Percentiles rank a stretch among this genome's conserved stretches.
phyloP scores from a whole-genome alignment of 1,140 invertebrate genomes.

The Heliothis subflexa region DNA sequence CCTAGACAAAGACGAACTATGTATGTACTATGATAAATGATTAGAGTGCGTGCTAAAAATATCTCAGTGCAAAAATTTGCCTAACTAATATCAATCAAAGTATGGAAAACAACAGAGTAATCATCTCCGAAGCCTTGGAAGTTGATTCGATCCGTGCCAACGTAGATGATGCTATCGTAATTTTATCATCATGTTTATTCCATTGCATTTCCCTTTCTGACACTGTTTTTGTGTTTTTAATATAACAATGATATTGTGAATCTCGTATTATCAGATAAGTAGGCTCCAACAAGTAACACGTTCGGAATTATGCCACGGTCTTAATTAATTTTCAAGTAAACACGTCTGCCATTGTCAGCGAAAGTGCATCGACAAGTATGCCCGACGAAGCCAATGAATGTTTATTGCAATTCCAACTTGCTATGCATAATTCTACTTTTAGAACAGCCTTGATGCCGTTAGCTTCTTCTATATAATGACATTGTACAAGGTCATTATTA shows the following conservation, averaged over 20 bases:
- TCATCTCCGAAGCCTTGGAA: slow-evolving; percentile 37
- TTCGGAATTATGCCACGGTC: neutral
- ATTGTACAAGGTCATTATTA: slow-evolving; percentile 62
- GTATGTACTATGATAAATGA: slow-evolving; percentile 14
- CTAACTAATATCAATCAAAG: slow-evolving; percentile 33
- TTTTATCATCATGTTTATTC: neutral
- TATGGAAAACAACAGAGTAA: slow-evolving; percentile 40
- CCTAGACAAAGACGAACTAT: slow-evolving; percentile 3
- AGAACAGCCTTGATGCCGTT: slow-evolving; percentile 64
- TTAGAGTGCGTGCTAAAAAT: slow-evolving; percentile 23
- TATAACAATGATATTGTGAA: neutral
- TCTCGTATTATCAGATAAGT: slow-evolving; percentile 6
- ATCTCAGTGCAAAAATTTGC: slow-evolving; percentile 1
- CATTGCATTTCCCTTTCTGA: neutral
- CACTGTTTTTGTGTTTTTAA: neutral
- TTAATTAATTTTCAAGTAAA: neutral
- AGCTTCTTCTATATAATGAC: slow-evolving; percentile 59
- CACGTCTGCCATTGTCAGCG: slow-evolving; percentile 8
- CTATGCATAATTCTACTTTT: slow-evolving; percentile 56
- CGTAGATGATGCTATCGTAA: slow-evolving; percentile 4
- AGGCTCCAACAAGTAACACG: neutral
- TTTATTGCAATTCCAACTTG: slow-evolving; percentile 44
- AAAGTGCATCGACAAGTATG: slow-evolving; percentile 31
- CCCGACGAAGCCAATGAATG: slow-evolving; percentile 35
- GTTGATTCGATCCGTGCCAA: slow-evolving; percentile 13